Conservation (phyloP, 2,113 vertebrate genomes). For the Dipodomys spectabilis region DNA sequence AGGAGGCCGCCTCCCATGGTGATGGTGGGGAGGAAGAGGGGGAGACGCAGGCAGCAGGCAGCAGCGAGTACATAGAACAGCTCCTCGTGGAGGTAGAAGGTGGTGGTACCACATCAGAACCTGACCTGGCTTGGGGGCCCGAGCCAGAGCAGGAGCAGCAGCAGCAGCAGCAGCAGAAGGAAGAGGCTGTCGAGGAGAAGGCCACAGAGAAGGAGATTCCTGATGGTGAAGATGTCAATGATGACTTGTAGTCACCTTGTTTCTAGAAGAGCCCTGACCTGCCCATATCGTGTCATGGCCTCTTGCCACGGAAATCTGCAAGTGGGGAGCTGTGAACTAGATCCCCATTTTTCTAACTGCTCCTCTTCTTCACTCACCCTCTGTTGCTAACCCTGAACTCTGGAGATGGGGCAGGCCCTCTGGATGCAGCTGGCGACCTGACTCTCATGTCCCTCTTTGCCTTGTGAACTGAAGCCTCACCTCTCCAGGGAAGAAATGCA, state of each 20-base stretch:
- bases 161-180: neutral
- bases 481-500: neutral
- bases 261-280: conserved; percentile 29
- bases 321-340: neutral
- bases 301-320: neutral
- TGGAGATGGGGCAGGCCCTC: neutral
- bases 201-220: neutral
- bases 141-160: neutral
- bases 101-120: neutral
- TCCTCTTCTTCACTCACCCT: too few relatives aligned
- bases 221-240: conserved; percentile 73
- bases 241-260: conserved; percentile 13
- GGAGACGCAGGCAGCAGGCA: too few relatives aligned
- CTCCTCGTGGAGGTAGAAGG: too few relatives aligned
- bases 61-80: too few relatives aligned
- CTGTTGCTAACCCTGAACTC: too few relatives aligned
- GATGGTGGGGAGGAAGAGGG: too few relatives aligned
- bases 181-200: neutral
- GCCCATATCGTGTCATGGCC: neutral
- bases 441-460: neutral
- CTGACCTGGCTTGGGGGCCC: neutral
- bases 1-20: conserved; percentile 62
- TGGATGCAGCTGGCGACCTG: neutral
- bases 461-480: too few relatives aligned
- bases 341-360: neutral